Evolutionary conservation across 2,797 vertebrate genomes (phyloP).

Genomic region (Danio choprae): DNA sequence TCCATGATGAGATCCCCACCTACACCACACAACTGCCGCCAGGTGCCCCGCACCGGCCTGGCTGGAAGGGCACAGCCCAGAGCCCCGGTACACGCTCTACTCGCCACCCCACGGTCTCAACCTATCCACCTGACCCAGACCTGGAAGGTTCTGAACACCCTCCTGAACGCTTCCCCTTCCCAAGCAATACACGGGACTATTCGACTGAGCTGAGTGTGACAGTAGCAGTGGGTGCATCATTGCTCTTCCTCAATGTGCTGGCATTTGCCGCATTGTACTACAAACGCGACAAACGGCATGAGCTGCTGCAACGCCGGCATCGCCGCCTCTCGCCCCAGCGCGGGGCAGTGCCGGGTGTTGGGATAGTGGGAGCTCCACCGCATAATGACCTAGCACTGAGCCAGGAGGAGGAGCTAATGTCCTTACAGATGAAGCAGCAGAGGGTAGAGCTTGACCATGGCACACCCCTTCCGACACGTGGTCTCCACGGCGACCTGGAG

Average conservation of each 20-base stretch:
- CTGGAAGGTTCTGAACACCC: conserved; percentile 74
- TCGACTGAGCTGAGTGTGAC: conserved; percentile 94
- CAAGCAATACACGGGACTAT: conserved; percentile 86
- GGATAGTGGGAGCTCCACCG: conserved; percentile 75
- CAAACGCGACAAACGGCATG: conserved; percentile 91
- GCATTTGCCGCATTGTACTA: conserved; percentile 94
- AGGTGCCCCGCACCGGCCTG: conserved; percentile 64
- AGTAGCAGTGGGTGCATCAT: conserved; percentile 90
- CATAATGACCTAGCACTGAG: conserved; percentile 88
- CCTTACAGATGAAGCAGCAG: conserved; percentile 90
- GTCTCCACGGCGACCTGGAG: conserved; percentile 81
- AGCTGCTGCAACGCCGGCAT: conserved; percentile 85
- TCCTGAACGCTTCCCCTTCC: conserved; percentile 77
- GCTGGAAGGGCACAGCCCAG: conserved; percentile 65
- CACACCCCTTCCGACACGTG: conserved; percentile 78
- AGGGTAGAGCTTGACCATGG: conserved; percentile 82
- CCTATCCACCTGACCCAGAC: conserved; percentile 79
- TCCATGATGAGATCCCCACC: conserved; percentile 79
- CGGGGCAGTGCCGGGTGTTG: conserved; percentile 73
- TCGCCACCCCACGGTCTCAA: conserved; percentile 72
- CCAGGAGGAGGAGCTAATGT: conserved; percentile 92
- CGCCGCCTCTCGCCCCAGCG: conserved; percentile 82
- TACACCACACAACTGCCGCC: conserved; percentile 82
- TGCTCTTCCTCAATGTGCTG: conserved; percentile 92
- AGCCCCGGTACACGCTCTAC: conserved; percentile 67